Percentiles rank a stretch among this genome's conserved stretches.
phyloP scores from a whole-genome alignment of 2,113 vertebrate genomes.

The Sciurus niger region DNA sequence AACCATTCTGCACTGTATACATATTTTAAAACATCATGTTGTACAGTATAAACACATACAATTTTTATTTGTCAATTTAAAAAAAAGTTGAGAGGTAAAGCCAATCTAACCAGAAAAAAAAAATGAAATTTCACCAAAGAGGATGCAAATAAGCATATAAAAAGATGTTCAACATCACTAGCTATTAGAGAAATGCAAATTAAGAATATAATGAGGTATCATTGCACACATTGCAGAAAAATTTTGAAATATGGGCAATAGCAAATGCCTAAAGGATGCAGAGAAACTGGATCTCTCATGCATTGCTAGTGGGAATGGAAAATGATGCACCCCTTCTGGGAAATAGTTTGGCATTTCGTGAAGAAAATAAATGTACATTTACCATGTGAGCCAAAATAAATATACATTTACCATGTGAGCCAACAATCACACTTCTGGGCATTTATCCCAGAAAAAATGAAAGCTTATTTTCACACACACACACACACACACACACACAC shows the following conservation, averaged over 20 bases:
- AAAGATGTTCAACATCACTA: background rate
- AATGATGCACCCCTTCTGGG: background rate
- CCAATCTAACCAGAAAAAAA: background rate
- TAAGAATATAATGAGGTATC: background rate
- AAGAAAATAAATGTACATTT: background rate
- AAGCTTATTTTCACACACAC: background rate
- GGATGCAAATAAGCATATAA: background rate
- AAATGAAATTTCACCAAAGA: background rate
- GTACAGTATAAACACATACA: background rate
- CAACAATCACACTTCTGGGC: background rate
- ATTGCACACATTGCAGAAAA: background rate
- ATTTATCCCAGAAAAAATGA: background rate
- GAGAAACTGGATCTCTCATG: background rate
- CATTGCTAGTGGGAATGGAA: background rate
- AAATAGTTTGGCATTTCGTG: background rate
- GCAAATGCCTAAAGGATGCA: background rate
- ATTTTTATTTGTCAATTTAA: background rate
- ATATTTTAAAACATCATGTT: background rate
- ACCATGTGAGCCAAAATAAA: background rate
- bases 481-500: too few species aligned
- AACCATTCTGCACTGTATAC: background rate
- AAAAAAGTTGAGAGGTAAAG: background rate
- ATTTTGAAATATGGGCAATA: background rate
- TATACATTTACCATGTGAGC: background rate
- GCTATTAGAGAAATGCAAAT: conserved; percentile 4